Base-by-base conservation (phyloP, 35 echinoderm and acorn worm genomes). In the Lytechinus pictus region DNA sequence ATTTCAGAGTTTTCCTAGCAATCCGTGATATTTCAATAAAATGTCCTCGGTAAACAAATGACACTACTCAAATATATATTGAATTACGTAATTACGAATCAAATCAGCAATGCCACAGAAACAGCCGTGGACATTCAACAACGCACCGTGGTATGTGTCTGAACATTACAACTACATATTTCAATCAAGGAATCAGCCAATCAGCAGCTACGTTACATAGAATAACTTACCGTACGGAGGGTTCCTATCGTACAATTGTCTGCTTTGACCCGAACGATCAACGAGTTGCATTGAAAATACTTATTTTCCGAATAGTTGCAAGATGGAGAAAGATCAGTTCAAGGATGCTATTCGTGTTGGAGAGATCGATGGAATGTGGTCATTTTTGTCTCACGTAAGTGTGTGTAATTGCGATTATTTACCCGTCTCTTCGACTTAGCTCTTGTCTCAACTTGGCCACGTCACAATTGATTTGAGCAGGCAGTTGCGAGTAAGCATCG, bases 301-400 rank as follows among this genome's bases (percentile, higher is more conserved):
- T 79, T 5, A 5, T 24, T 24, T 24, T n/a, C n/a, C 16, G 16
- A 79, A 24, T 24, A 79, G n/a, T 79, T 79, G 7, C 66, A 24
- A 16, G 12, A 90, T 90, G 88, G 88, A 90, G 13, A 52, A 27
- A 10, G 88, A 90, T 27, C 29, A 90, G 12, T 44, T 14, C 11
- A 54, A 52, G 44, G 91, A 96, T 94, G 90, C 95, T 1, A 53
- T 96, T 10, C n/a, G 92, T 5, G 91, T 96, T 86, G 91, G 91
- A 9, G 95, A 96, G 44, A 96, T 96, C 16, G 95, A 96, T 86
- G 92, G 95, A 93, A 96, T 96, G 95, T 94, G 57, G 91, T 58
- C 95, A 11, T 96, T 94, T 86, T 10, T 96, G 57, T 52, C 86
- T 56, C 90, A 96, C 24, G 95, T 96, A 92, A 96, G 95, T 55